Conservation (phyloP, 2,888 invertebrate genomes). For the Anoplius nigerrimus region DNA sequence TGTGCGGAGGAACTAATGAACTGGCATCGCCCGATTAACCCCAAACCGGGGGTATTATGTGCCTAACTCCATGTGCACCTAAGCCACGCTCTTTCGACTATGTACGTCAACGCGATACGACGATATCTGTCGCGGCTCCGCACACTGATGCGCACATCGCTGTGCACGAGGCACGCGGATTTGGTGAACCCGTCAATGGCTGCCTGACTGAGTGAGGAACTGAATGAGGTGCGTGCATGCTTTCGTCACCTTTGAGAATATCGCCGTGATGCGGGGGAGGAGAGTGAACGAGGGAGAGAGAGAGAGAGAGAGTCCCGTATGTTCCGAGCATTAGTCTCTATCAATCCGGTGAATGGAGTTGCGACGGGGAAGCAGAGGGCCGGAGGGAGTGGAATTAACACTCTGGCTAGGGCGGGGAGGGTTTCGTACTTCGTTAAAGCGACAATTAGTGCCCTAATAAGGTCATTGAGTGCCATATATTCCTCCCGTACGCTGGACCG, state of each 20-base stretch:
- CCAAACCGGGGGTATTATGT: constrained; percentile 64
- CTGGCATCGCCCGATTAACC: constrained; percentile 71
- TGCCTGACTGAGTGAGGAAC: no score
- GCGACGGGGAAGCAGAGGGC: constrained; percentile 24
- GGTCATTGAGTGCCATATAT: constrained; percentile 58
- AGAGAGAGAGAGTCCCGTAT: constrained; percentile 8
- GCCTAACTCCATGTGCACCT: constrained; percentile 55
- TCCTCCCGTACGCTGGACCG: constrained; percentile 22
- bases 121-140: constrained; percentile 17
- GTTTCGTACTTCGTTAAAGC: constrained; percentile 61
- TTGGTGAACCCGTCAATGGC: neutral
- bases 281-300: no score
- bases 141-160: neutral
- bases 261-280: no score
- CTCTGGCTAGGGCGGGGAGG: constrained; percentile 34
- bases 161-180: neutral
- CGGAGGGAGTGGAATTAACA: constrained; percentile 36
- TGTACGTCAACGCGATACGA: constrained; percentile 19
- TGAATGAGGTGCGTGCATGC: no score
- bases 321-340: constrained; percentile 57
- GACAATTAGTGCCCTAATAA: constrained; percentile 65
- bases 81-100: constrained; percentile 32
- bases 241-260: no score
- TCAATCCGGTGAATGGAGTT: constrained; percentile 56
- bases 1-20: constrained; percentile 68